Conservation (phyloP, 2,113 vertebrate species). For the Corythornis vintsioides region DNA sequence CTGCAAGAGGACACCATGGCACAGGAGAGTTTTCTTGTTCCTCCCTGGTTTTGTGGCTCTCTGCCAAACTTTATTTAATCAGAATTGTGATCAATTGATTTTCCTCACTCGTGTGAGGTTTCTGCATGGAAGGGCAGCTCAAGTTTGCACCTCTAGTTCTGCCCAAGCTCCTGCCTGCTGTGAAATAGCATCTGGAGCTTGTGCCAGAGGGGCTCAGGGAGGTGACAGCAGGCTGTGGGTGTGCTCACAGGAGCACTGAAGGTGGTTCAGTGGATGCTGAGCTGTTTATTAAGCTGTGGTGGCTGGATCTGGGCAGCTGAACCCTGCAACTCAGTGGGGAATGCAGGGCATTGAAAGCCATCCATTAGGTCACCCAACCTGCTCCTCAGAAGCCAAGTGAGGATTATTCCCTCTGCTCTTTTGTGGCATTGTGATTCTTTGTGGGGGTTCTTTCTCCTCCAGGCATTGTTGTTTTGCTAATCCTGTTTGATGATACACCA, state of each 20-base stretch:
- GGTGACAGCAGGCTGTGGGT: neutral
- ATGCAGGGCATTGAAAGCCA: conserved; percentile 25
- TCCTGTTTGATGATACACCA: conserved; percentile 47
- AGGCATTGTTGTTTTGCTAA: conserved; percentile 53
- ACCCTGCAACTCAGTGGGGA: neutral
- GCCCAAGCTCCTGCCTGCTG: conserved; percentile 3
- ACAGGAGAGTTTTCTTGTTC: conserved; percentile 1
- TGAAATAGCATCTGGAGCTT: neutral
- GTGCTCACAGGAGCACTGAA: neutral
- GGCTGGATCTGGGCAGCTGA: neutral
- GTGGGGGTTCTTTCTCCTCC: conserved; percentile 28
- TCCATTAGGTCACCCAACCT: conserved; percentile 37
- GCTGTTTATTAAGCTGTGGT: conserved; percentile 4
- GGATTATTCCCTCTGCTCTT: conserved; percentile 33
- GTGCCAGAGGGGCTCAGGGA: neutral
- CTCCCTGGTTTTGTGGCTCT: neutral
- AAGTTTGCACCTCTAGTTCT: neutral
- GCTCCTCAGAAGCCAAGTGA: conserved; percentile 17
- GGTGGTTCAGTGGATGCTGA: neutral
- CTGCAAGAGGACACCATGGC: neutral
- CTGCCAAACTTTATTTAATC: neutral
- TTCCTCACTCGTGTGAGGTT: neutral
- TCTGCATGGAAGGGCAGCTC: neutral
- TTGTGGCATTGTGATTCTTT: conserved; percentile 44
- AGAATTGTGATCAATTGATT: conserved; percentile 12